Evolutionary conservation across 2,888 invertebrate genomes (phyloP).

Genomic region (Oithona nana): DNA sequence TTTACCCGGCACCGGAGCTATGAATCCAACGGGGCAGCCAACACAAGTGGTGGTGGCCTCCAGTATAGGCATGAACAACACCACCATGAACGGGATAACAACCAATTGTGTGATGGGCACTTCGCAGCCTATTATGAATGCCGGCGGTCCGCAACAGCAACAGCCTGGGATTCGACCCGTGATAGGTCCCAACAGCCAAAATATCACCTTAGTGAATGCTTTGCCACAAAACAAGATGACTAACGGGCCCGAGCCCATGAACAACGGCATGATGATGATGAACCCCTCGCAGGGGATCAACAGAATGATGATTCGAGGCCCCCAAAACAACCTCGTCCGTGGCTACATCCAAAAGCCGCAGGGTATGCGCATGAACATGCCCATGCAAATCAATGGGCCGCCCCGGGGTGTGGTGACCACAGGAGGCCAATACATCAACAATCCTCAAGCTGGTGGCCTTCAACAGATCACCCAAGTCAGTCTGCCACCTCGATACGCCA

Average conservation of each 20-base stretch:
- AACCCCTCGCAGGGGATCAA: background rate
- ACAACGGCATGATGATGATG: slow-evolving; percentile 21
- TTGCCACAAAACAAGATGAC: slow-evolving; percentile 20
- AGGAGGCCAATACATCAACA: background rate
- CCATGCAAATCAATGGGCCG: background rate
- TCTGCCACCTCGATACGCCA: slow-evolving; percentile 2
- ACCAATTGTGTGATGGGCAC: background rate
- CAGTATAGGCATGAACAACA: background rate
- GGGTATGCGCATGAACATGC: background rate
- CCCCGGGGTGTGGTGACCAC: background rate
- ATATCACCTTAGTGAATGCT: slow-evolving; percentile 16
- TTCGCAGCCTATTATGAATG: slow-evolving; percentile 1
- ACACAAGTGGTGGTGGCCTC: slow-evolving; percentile 2
- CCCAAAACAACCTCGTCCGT: background rate
- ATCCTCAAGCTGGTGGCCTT: background rate
- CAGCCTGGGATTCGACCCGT: no score
- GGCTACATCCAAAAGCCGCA: background rate
- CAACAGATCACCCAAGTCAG: background rate
- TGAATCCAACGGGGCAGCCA: background rate
- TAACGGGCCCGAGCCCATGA: slow-evolving; percentile 24
- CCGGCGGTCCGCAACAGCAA: slow-evolving; percentile 28
- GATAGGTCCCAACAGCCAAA: slow-evolving; percentile 28
- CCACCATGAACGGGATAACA: background rate
- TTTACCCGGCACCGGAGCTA: background rate
- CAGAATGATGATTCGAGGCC: slow-evolving; percentile 10